A percentile compares a stretch with the other conserved stretches of the same genome.
Conservation (phyloP, 2,888 invertebrate genomes). For the Drosophila meridionalis region DNA sequence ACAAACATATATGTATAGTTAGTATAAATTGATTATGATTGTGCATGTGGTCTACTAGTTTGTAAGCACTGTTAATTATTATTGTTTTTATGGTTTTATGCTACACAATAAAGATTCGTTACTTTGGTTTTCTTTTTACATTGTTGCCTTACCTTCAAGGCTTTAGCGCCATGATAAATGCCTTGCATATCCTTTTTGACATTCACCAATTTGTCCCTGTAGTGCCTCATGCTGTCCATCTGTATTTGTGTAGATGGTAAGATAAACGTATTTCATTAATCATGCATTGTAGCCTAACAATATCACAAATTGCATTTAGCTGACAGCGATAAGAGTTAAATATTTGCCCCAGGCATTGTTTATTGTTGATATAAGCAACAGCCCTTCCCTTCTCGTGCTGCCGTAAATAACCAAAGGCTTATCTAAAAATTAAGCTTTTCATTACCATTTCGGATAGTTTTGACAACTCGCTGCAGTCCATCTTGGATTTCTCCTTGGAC, state of each 20-base stretch:
- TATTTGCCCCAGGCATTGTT: slow-evolving; percentile 22
- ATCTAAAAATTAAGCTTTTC: background rate
- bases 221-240: slow-evolving; percentile 82
- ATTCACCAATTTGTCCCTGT: slow-evolving; percentile 82
- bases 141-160: slow-evolving; percentile 77
- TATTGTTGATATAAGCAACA: background rate
- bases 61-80: slow-evolving; percentile 33
- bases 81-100: slow-evolving; percentile 34
- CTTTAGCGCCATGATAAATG: slow-evolving; percentile 83
- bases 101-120: slow-evolving; percentile 51
- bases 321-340: slow-evolving; percentile 26
- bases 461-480: slow-evolving; percentile 81
- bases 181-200: slow-evolving; percentile 84
- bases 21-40: slow-evolving; percentile 30
- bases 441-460: slow-evolving; percentile 81
- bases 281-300: slow-evolving; percentile 10
- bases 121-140: slow-evolving; percentile 27
- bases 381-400: background rate
- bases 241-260: slow-evolving; percentile 45
- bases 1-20: background rate
- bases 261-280: background rate
- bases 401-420: background rate
- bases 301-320: slow-evolving; percentile 18
- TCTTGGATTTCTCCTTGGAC: slow-evolving; percentile 82
- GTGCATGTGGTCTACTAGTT: slow-evolving; percentile 49